phyloP scores from a whole-genome alignment of 2,888 invertebrate genomes.

The Drosophila mimetica region DNA sequence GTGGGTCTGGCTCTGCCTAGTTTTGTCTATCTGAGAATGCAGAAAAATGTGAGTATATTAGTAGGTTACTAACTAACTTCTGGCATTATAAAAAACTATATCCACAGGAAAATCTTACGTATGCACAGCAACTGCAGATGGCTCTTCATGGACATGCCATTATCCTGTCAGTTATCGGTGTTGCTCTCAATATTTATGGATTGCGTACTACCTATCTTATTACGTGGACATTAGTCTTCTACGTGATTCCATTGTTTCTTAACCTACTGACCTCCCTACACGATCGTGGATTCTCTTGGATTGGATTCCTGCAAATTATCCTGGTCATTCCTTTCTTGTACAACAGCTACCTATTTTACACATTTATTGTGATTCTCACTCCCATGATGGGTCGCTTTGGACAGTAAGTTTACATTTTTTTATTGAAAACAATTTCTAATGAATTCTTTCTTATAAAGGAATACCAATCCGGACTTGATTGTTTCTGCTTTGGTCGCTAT shows the following conservation, averaged over 20 bases:
- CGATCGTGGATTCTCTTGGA: constrained; percentile 68
- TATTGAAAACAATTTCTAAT: background rate
- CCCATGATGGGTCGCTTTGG: constrained; percentile 84
- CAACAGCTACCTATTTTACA: constrained; percentile 84
- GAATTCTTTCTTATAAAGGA: constrained; percentile 44
- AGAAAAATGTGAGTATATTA: constrained; percentile 75
- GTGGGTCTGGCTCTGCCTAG: constrained; percentile 76
- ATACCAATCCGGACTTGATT: constrained; percentile 85
- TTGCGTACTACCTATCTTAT: constrained; percentile 78
- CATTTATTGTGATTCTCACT: constrained; percentile 77
- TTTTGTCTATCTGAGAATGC: constrained; percentile 70
- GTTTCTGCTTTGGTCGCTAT: constrained; percentile 84
- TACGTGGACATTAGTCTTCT: constrained; percentile 75
- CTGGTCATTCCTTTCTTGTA: constrained; percentile 84
- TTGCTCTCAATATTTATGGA: constrained; percentile 58
- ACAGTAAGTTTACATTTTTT: constrained; percentile 54
- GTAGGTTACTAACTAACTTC: too few relatives aligned
- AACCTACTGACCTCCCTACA: constrained; percentile 76
- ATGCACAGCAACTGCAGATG: constrained; percentile 75
- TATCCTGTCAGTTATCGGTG: constrained; percentile 61
- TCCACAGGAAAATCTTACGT: constrained; percentile 69
- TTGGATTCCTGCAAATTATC: constrained; percentile 73
- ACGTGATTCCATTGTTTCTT: constrained; percentile 66
- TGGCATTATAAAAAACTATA: too few relatives aligned
- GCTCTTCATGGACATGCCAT: constrained; percentile 79